Evolutionary conservation across 2,113 vertebrate genomes (phyloP), one percentile per base, ranked within the genome.

Genomic region (Esox niger): DNA sequence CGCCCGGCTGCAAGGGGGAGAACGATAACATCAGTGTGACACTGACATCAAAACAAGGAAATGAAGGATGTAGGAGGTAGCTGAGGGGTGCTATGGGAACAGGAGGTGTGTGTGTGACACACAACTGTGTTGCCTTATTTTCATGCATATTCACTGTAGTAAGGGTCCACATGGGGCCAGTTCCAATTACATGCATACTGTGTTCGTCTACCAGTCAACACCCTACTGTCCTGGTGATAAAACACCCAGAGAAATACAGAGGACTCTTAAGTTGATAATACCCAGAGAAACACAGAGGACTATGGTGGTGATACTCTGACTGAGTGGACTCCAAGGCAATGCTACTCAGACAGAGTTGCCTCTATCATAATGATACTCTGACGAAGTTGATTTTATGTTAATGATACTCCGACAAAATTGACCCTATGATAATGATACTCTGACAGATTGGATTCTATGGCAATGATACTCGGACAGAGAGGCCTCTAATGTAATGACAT

Each of bases 1-100:
- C 7, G 47, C n/a, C 47, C 7, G 47, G n/a, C 47, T 52, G n/a
- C 8, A 6, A 21, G n/a, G n/a, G 47, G 7, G 8, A 52, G n/a
- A 52, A n/a, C 47, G 47, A 52, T 52, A 52, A n/a, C 47, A 23
- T 52, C 47, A 23, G 47, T 52, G 47, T 52, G 47, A 23, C 47
- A 52, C 7, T 52, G 47, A 52, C n/a, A 21, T 52, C 17, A 52
- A 52, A 52, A 52, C 17, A 52, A 52, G 47, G 7, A 52, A 23
- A 52, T 52, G n/a, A 52, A n/a, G n/a, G 47, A n/a, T 7, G 8
- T 52, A 6, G 47, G n/a, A 52, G 2, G n/a, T 5, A 13, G 47
- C n/a, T 17, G 47, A 52, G 47, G 47, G 7, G n/a, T 52, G 47
- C 21, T 52, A 23, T n/a, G 47, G n/a, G 47, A 52, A 52, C n/a